phyloP scores from a whole-genome alignment of 1,140 invertebrate species.

The Plectrocnemia conspersa region DNA sequence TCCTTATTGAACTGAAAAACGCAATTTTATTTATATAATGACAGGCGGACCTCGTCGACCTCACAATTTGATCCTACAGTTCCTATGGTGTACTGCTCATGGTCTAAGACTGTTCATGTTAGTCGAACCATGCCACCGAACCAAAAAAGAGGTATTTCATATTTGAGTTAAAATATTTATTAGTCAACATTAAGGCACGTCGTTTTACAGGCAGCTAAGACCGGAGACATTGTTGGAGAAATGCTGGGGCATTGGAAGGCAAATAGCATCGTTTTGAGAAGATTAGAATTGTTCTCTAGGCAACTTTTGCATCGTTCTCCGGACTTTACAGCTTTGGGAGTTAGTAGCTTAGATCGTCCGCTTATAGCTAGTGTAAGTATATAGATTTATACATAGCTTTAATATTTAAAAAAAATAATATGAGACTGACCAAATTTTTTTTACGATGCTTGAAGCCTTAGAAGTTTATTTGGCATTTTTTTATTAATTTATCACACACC shows the following conservation, averaged over 20 bases:
- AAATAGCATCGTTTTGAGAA: conserved; percentile 39
- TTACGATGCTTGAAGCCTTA: conserved; percentile 8
- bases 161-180: conserved; percentile 9
- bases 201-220: conserved; percentile 42
- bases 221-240: conserved; percentile 43
- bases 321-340: conserved; percentile 60
- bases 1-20: neutral
- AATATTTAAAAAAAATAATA: neutral
- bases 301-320: conserved; percentile 58
- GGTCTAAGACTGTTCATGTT: conserved; percentile 57
- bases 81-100: conserved; percentile 62
- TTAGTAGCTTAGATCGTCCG: conserved; percentile 59
- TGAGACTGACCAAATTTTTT: neutral
- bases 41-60: conserved; percentile 43
- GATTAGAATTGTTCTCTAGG: conserved; percentile 62
- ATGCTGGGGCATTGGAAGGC: conserved; percentile 43
- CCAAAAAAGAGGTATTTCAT: conserved; percentile 51
- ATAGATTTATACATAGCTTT: neutral
- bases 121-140: conserved; percentile 62
- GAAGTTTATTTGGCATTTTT: neutral
- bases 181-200: conserved; percentile 5
- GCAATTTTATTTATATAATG: too few species aligned
- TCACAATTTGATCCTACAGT: conserved; percentile 52
- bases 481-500: too few species aligned
- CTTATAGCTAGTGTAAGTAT: conserved; percentile 60